These are phyloP conservation scores for Cheilosia soror DNA, from an alignment of 2,888 invertebrate genomes.

Conservation along the genomic window DNA sequence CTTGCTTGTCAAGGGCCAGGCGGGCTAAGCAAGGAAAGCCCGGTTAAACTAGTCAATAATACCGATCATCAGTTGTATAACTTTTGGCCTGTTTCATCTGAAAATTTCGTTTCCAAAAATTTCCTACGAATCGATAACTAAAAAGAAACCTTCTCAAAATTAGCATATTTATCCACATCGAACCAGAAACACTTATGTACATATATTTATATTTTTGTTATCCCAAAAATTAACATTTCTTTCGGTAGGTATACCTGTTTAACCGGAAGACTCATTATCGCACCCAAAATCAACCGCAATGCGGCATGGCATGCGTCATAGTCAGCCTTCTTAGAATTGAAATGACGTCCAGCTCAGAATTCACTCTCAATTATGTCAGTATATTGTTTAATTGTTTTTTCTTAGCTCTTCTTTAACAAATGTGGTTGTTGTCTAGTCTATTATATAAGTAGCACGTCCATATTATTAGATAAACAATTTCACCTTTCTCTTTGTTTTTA, in stretches of 20 bases:
- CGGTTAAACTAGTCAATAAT: too few species aligned
- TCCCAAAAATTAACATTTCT: not conserved
- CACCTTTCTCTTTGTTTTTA: slow-evolving; percentile 59
- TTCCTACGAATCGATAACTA: too few species aligned
- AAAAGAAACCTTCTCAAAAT: not conserved
- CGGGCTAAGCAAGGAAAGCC: too few species aligned
- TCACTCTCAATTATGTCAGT: slow-evolving; percentile 3
- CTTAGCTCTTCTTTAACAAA: not conserved
- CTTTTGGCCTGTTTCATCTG: too few species aligned
- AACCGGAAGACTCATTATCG: slow-evolving; percentile 40
- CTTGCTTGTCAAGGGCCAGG: too few species aligned
- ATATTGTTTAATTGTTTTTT: not conserved
- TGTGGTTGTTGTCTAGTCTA: slow-evolving; percentile 13
- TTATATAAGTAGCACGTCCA: slow-evolving; percentile 45
- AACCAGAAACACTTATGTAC: not conserved
- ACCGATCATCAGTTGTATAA: too few species aligned
- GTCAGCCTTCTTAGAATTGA: slow-evolving; percentile 22
- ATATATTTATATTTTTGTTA: not conserved
- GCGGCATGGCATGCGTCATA: slow-evolving; percentile 18
- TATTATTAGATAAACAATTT: slow-evolving; percentile 48
- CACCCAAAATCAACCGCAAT: slow-evolving; percentile 7
- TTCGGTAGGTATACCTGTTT: slow-evolving; percentile 42
- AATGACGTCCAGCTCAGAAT: not conserved
- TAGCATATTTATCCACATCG: not conserved
- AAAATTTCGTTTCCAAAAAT: too few species aligned